Base-by-base conservation (phyloP, 2,113 vertebrate genomes). In the Heteronetta atricapilla region DNA sequence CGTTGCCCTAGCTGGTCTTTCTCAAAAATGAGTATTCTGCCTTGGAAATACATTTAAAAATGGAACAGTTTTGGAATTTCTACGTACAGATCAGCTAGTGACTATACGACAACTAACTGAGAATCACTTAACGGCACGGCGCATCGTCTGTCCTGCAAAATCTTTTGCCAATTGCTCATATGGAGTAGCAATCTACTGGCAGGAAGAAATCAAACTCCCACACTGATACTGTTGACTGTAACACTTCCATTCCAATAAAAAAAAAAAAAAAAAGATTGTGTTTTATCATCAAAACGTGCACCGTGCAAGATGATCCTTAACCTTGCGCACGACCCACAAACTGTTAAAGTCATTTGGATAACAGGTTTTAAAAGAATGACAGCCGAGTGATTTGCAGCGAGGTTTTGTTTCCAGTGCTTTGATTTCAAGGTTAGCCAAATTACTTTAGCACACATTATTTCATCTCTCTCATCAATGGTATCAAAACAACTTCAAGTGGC, bases 291-390 rank as follows among this genome's bases (percentile, higher is more conserved):
- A 82, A 94, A 97, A 95, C 19, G 44, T 92, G 80, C 89, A 90
- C 81, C 1, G 1, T 15, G 72, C 83, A 92, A 95, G 94, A 77
- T 55, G 72, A 94, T 93, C 96, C 95, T 97, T 97, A 94, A 97
- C 95, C 94, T 87, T 58, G 62, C 11, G 10, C 53, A 60, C 74
- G 94, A 97, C 94, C 95, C 91, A 88, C 86, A 95, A 97, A 97
- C 97, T 97, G 97, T 89, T 97, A 97, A 97, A 98, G 95, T 92
- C 96, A 93, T 98, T 95, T 94, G 95, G 94, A 62, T 86, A 96
- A 97, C 93, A 94, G 85, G 86, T 93, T 96, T 97, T 87, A 86
- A 86, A 94, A 94, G 95, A 96, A 63, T 62, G 96, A 93, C 96
- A 97, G 96, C 76, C 87, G 63, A 76, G 72, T 97, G 97, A 97